These are phyloP conservation scores for Heliconius hortense DNA, from an alignment of 2,888 invertebrate species.

Conservation along the genomic window DNA sequence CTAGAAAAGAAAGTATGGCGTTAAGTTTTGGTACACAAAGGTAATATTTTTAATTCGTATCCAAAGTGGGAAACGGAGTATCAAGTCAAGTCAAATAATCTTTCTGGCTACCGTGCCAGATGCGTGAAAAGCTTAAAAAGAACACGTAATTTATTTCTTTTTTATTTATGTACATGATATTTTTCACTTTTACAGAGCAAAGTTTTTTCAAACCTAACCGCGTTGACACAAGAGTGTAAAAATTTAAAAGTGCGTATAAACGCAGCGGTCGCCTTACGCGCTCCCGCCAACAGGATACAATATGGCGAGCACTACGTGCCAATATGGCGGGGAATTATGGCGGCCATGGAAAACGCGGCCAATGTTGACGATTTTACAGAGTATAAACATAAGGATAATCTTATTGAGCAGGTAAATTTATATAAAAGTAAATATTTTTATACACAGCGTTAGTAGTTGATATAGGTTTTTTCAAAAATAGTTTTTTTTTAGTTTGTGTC, in stretches of 20 bases:
- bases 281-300: constrained; percentile 80
- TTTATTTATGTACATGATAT: neutral
- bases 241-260: constrained; percentile 96
- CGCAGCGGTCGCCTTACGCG: constrained; percentile 88
- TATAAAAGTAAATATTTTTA: too few species aligned
- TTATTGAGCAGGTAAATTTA: constrained; percentile 88
- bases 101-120: too few species aligned
- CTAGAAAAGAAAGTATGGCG: neutral
- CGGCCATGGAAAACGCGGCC: constrained; percentile 89
- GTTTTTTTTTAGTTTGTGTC: too few species aligned
- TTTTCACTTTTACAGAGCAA: constrained; percentile 69
- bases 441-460: neutral
- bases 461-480: too few species aligned
- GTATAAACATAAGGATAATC: constrained; percentile 91
- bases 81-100: too few species aligned
- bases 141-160: too few species aligned
- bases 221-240: constrained; percentile 86
- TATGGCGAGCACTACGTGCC: constrained; percentile 84
- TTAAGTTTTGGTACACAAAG: neutral
- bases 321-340: constrained; percentile 87
- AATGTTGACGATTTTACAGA: constrained; percentile 91
- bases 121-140: too few species aligned
- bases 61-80: too few species aligned
- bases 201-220: constrained; percentile 85
- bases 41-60: too few species aligned